Conservation (phyloP, 2,113 vertebrate species). For the Toxotes chatareus region DNA sequence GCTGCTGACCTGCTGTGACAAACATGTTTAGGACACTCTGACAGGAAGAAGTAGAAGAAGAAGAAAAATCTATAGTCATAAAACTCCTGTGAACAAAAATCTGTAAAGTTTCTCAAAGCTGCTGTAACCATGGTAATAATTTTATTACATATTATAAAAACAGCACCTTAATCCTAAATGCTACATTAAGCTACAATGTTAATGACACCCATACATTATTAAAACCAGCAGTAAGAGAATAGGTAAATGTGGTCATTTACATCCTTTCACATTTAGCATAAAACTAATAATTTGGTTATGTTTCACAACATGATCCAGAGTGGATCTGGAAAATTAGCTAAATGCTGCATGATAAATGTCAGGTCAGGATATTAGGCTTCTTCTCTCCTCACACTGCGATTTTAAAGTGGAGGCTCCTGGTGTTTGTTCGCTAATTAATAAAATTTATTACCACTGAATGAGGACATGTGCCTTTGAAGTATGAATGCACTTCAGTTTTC, state of each 20-base stretch:
- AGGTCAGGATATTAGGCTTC: background rate
- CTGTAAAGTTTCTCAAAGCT: too few species aligned
- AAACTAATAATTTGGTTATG: background rate
- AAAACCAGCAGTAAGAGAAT: background rate
- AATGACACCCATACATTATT: too few species aligned
- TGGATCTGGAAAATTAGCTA: background rate
- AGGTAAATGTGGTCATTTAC: background rate
- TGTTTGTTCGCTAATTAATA: constrained; percentile 41
- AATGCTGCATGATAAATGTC: constrained; percentile 20
- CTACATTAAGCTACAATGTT: background rate
- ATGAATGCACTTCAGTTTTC: background rate
- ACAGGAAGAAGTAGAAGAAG: too few species aligned
- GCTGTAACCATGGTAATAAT: background rate
- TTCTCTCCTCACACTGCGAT: background rate
- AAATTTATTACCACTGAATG: constrained; percentile 23
- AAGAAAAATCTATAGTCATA: too few species aligned
- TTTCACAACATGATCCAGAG: background rate
- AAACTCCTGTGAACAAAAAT: too few species aligned
- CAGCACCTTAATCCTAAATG: background rate
- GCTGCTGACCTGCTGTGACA: too few species aligned
- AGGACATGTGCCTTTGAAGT: constrained; percentile 32
- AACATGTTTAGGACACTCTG: too few species aligned
- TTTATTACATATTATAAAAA: background rate
- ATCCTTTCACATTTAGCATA: background rate
- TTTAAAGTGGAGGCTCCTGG: constrained; percentile 12